Evolutionary conservation across 2,888 invertebrate genomes (phyloP).

Genomic region (Chrysodeixis includens): DNA sequence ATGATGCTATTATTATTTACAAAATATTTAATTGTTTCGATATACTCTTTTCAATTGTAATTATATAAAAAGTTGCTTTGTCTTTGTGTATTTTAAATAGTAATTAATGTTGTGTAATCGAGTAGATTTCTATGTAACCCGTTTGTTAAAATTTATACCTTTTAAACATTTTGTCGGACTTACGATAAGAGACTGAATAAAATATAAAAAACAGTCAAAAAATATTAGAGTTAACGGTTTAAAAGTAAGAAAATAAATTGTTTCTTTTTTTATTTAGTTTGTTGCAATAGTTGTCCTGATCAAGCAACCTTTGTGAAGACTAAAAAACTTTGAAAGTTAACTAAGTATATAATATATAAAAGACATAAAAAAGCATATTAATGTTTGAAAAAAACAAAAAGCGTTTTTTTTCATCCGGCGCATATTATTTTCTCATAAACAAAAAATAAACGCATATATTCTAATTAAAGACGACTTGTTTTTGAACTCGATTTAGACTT

Average conservation of each 20-base stretch:
- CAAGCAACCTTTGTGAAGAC: constrained; percentile 12
- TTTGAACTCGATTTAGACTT: too few relatives aligned
- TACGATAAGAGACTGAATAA: constrained; percentile 49
- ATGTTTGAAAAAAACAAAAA: too few relatives aligned
- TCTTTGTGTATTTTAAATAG: background rate
- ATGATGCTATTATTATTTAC: background rate
- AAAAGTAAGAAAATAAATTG: constrained; percentile 13
- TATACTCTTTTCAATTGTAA: background rate
- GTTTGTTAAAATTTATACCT: constrained; percentile 36
- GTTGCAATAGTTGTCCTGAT: constrained; percentile 26
- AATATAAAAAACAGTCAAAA: constrained; percentile 34
- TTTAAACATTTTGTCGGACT: constrained; percentile 36
- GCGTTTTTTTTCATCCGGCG: too few relatives aligned
- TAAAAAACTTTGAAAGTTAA: too few relatives aligned
- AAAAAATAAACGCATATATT: too few relatives aligned
- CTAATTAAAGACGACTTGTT: too few relatives aligned
- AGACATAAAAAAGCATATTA: too few relatives aligned
- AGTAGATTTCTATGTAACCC: background rate
- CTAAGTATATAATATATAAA: too few relatives aligned
- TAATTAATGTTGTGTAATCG: constrained; percentile 3
- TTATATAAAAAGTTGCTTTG: background rate
- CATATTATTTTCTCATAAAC: too few relatives aligned
- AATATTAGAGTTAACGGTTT: background rate
- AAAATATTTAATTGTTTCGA: background rate
- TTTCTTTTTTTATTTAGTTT: constrained; percentile 10